Conservation (phyloP, 2,888 invertebrate genomes). For the Linyphia triangularis region DNA sequence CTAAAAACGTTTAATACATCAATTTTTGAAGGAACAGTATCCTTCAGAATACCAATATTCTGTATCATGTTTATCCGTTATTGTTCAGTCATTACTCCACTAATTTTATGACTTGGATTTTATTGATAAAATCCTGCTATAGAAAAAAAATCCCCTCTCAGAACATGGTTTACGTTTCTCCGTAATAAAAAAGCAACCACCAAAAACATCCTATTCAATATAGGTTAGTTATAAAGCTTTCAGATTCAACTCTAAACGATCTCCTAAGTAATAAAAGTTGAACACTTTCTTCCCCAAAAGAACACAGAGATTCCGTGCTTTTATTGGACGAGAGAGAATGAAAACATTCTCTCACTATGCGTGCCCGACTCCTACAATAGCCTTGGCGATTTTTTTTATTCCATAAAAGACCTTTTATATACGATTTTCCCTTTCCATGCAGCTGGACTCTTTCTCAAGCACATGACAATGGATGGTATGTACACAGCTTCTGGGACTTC, state of each 20-base stretch:
- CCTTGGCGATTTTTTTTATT: conserved; percentile 6
- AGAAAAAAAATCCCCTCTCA: too few relatives aligned
- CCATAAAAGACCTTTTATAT: conserved; percentile 17
- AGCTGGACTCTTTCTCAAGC: conserved; percentile 31
- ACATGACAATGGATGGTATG: neutral
- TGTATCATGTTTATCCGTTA: too few relatives aligned
- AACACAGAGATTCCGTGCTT: neutral
- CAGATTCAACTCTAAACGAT: conserved; percentile 8
- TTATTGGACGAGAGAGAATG: conserved; percentile 45
- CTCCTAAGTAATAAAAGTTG: conserved; percentile 9
- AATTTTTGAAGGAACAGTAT: too few relatives aligned
- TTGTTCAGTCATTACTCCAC: too few relatives aligned
- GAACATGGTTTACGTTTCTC: too few relatives aligned
- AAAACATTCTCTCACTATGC: conserved; percentile 44
- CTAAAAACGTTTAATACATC: too few relatives aligned
- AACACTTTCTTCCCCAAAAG: neutral
- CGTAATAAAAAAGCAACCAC: too few relatives aligned
- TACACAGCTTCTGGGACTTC: neutral
- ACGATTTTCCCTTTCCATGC: neutral
- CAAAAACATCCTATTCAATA: neutral
- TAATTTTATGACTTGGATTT: too few relatives aligned
- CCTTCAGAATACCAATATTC: too few relatives aligned
- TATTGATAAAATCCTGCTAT: too few relatives aligned
- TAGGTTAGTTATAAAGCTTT: neutral
- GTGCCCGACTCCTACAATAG: conserved; percentile 17